Base-by-base conservation (phyloP, 2,113 vertebrate genomes). In the Sclerurus mexicanus region DNA sequence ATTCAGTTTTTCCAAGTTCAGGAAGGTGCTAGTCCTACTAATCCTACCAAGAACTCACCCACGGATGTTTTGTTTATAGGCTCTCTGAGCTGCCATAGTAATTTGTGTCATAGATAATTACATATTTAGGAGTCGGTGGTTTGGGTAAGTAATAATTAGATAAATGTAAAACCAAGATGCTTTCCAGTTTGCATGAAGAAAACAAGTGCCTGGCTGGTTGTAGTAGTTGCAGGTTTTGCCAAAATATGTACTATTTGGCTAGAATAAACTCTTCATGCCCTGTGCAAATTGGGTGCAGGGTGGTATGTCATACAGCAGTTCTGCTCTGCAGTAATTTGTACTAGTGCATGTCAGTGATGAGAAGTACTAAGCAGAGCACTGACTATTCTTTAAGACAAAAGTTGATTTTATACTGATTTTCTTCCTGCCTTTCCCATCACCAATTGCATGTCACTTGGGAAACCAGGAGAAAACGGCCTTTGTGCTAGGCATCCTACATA, bases 391-490 rank as follows among this genome's bases (percentile, higher is more conserved):
- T n/a, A 68, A 82, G 56, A 19, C 11, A 31, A 6, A 68, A 55
- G 58, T 24, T 82, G 31, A 13, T 56, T 91, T 82, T 79, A 37
- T 28, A 14, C 10, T 10, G 24, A 7, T 60, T 76, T 87, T n/a
- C 10, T 11, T 68, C 3, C 15, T 55, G 23, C 7, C 6, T 63
- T 2, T 62, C 18, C 9, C 10, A 10, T 62, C 9, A 40, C 21
- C 10, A 28, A 0, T 25, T 58, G 17, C 5, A 1, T 37, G 19
- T 52, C 12, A 6, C 17, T 85, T 1, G 1, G 47, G 47, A 71
- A 83, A 55, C 10, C 7, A 5, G 39, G 13, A 28, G 9, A 24
- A 67, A 60, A 55, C 2, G 30, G 8, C 21, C 31, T 84, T 56
- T 72, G 23, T 17, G 4, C 4, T 28, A 39, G 14, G 18, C 8